Percentiles rank a stretch among this genome's conserved stretches.
These are phyloP conservation scores for Pseudanteris insignis DNA, from an alignment of 2,888 invertebrate genomes.

Conservation along the genomic window DNA sequence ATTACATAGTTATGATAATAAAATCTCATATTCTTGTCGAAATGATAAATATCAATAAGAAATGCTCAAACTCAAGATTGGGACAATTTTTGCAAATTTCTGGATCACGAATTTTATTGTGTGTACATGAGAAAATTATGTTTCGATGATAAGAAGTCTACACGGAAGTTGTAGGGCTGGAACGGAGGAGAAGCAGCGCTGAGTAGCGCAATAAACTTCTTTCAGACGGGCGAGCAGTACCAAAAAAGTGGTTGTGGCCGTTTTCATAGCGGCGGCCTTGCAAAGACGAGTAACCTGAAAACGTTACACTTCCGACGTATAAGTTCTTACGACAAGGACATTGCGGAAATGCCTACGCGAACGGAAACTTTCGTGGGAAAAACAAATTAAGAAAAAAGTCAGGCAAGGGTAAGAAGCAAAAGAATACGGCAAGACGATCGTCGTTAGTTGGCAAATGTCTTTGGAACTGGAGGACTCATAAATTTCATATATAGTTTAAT, in stretches of 20 bases:
- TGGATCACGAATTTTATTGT: conserved; percentile 32
- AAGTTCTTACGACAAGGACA: conserved; percentile 47
- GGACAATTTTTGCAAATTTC: conserved; percentile 14
- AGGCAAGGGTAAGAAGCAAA: conserved; percentile 27
- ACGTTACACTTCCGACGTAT: conserved; percentile 51
- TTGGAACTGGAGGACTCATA: neutral
- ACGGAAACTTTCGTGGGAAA: conserved; percentile 47
- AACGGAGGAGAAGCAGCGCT: conserved; percentile 12
- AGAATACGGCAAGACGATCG: conserved; percentile 14
- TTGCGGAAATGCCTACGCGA: conserved; percentile 49
- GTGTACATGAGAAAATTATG: conserved; percentile 34
- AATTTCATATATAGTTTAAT: conserved; percentile 11
- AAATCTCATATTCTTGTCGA: too few relatives aligned
- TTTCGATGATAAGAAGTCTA: conserved; percentile 27
- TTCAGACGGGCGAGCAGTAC: conserved; percentile 34
- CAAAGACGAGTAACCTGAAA: conserved; percentile 46
- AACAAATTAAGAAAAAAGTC: conserved; percentile 34
- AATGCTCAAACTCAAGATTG: too few relatives aligned
- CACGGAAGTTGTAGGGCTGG: neutral
- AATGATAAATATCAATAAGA: too few relatives aligned
- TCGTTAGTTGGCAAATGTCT: conserved; percentile 42
- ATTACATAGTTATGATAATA: too few relatives aligned
- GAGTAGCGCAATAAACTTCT: conserved; percentile 51
- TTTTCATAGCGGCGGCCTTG: conserved; percentile 28
- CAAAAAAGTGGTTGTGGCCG: conserved; percentile 40